Evolutionary conservation across 1,140 invertebrate species (phyloP), one percentile per base, ranked within the genome.

Genomic region (Apis florea): DNA sequence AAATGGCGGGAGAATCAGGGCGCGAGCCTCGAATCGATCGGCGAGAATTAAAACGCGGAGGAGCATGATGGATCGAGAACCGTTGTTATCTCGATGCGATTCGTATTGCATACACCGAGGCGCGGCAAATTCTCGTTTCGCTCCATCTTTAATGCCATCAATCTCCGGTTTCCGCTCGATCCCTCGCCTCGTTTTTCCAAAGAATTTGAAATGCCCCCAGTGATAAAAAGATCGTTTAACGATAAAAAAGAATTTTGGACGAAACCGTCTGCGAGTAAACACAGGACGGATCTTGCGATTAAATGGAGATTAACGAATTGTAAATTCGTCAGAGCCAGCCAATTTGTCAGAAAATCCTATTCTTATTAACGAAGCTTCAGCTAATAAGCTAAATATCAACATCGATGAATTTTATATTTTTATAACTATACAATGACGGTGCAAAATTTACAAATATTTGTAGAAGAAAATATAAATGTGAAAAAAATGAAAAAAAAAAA

Each of bases 121-220:
- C 31, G 11, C 56, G 11, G 49, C 54, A 56, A 13, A 54, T 49
- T 17, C 15, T 13, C 69, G 51, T n/a, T 53, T 74, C 66, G 51
- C n/a, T 64, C 63, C 51, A 53, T 56, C 79, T 79, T 61, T 78
- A 53, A 58, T 63, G 77, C 58, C 81, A 86, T 86, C 85, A 79
- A 58, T 58, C 61, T 56, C 72, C 21, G 56, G 53, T 83, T 87
- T 67, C 84, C 63, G 73, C 59, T 71, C 31, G 0, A 40, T 40
- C 68, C 0, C n/a, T n/a, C 26, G 68, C 10, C 11, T 40, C 54
- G 19, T 9, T 40, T 40, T 6, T 15, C 8, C 31, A 47, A 54
- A 31, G 63, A 54, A 3, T 40, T 58, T 26, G n/a, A 26, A 61
- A 8, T 17, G 6, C 1, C 3, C 8, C 15, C n/a, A 24, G 31